phyloP scores from a whole-genome alignment of 2,113 vertebrate genomes.

The Vanacampus margaritifer region DNA sequence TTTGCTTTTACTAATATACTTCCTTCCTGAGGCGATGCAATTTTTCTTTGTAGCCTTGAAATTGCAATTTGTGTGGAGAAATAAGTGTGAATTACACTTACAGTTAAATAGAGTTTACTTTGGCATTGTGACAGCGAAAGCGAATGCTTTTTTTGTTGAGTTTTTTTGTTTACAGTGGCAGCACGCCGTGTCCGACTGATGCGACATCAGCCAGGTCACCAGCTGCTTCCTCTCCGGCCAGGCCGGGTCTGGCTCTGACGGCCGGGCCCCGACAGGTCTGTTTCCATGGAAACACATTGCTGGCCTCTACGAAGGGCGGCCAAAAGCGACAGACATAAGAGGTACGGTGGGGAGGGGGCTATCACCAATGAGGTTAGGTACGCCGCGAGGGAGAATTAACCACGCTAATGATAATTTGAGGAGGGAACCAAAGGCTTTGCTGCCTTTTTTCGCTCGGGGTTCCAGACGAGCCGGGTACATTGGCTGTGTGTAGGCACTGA shows the following conservation, averaged over 20 bases:
- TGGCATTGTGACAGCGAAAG: neutral
- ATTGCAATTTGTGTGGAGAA: neutral
- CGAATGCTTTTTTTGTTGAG: neutral
- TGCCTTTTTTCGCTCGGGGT: neutral
- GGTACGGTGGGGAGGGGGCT: neutral
- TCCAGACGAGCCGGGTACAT: no score
- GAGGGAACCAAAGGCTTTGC: conserved; percentile 11
- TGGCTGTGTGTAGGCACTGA: no score
- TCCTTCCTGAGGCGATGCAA: neutral
- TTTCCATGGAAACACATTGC: conserved; percentile 68
- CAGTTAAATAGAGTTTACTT: neutral
- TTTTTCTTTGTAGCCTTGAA: neutral
- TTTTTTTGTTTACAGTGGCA: conserved; percentile 40
- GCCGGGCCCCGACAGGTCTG: conserved; percentile 58
- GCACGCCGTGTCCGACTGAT: conserved; percentile 40
- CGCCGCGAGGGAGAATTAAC: conserved; percentile 51
- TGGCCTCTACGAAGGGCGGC: conserved; percentile 38
- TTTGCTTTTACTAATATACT: neutral
- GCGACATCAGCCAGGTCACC: conserved; percentile 63
- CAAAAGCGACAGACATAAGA: conserved; percentile 38
- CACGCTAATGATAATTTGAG: conserved; percentile 63
- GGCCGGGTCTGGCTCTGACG: conserved; percentile 54
- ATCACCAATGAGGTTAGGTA: conserved; percentile 45
- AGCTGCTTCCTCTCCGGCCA: conserved; percentile 59
- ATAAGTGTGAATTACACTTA: neutral